These are phyloP conservation scores for Henricia sp. DNA, from an alignment of 53 echinoderm and acorn worm species.

Conservation along the genomic window DNA sequence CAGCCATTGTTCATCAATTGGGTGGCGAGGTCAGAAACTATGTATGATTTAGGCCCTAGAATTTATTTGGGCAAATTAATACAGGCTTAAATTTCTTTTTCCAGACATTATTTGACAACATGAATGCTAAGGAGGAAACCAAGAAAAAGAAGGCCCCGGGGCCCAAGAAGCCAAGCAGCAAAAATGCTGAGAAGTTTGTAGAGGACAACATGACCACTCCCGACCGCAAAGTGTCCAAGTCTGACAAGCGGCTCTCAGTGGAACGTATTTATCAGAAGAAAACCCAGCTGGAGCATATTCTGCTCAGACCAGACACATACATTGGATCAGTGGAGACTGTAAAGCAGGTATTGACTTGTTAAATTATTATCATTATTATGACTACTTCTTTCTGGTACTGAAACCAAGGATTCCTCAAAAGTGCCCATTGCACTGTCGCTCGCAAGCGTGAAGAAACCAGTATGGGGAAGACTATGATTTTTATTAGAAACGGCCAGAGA, in stretches of 20 bases:
- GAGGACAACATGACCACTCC: slow-evolving; percentile 37
- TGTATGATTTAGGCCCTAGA: no score
- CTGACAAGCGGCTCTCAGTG: slow-evolving; percentile 83
- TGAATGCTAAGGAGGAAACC: slow-evolving; percentile 30
- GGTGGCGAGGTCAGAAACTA: no score
- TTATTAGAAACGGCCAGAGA: no score
- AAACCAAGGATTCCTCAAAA: no score
- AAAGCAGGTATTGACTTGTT: slow-evolving; percentile 63
- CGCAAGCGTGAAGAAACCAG: no score
- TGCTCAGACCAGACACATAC: slow-evolving; percentile 95
- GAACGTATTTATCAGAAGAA: slow-evolving; percentile 99
- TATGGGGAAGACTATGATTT: no score
- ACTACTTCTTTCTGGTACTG: no score
- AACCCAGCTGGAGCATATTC: slow-evolving; percentile 93
- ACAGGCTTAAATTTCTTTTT: neutral
- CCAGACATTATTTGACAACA: slow-evolving; percentile 71
- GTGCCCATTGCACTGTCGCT: no score
- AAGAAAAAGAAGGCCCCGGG: slow-evolving; percentile 32
- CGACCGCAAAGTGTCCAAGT: slow-evolving; percentile 60
- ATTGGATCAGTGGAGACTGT: slow-evolving; percentile 93
- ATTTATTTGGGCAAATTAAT: no score
- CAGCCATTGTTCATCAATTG: no score
- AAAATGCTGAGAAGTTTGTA: neutral
- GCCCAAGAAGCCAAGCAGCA: slow-evolving; percentile 54
- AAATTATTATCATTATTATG: no score